Evolutionary conservation across 64 coral and sea anemone genomes (phyloP).

Genomic region (Stichodactyla mertensii): DNA sequence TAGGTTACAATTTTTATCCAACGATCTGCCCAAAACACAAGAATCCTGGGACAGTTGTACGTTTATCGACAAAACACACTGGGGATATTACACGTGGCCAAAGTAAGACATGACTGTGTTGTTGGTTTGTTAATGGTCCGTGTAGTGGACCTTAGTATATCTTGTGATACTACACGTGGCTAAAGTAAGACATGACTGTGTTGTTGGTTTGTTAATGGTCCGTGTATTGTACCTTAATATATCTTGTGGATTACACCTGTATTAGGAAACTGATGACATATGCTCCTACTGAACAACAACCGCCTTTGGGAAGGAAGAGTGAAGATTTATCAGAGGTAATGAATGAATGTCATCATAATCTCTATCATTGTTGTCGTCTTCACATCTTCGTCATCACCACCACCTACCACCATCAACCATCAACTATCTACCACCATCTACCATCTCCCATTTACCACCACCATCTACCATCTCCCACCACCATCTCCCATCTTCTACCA

Average conservation of each 20-base stretch:
- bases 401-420: too few relatives aligned
- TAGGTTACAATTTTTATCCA: constrained; percentile 81
- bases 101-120: constrained; percentile 54
- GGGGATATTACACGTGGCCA: constrained; percentile 99
- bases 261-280: constrained; percentile 73
- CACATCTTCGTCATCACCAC: too few relatives aligned
- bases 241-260: background rate
- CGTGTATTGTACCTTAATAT: background rate
- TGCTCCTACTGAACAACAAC: constrained; percentile 74
- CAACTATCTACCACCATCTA: background rate
- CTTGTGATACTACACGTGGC: constrained; percentile 98
- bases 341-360: background rate
- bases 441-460: background rate
- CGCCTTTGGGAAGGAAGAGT: constrained; percentile 58
- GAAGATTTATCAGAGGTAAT: constrained; percentile 84
- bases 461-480: background rate
- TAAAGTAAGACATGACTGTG: constrained; percentile 61
- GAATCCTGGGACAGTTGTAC: constrained; percentile 64
- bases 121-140: too few relatives aligned
- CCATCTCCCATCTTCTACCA: background rate
- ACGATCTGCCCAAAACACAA: constrained; percentile 56
- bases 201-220: background rate
- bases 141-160: too few relatives aligned
- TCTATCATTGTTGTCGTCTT: background rate
- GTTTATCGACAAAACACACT: constrained; percentile 98